Evolutionary conservation across 1,140 invertebrate species (phyloP).

Genomic region (Drosophila equinoxialis): DNA sequence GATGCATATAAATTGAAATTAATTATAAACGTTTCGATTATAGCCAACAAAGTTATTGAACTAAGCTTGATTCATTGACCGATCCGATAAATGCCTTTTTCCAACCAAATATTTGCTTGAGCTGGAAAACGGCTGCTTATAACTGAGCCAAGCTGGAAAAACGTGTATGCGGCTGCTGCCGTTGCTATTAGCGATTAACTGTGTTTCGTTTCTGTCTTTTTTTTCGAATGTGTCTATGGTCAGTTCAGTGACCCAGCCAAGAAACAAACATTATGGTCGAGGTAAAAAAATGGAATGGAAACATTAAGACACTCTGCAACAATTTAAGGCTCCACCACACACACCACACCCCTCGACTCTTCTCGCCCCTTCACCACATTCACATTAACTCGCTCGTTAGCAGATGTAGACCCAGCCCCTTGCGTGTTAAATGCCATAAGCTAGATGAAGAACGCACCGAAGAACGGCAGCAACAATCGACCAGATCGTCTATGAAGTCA

Average conservation of each 20-base stretch:
- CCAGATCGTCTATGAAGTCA: conserved; percentile 4
- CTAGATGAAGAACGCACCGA: conserved; percentile 43
- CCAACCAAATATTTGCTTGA: neutral
- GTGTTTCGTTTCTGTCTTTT: conserved; percentile 2
- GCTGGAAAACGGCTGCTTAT: neutral
- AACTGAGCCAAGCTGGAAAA: conserved; percentile 40
- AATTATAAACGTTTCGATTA: no score
- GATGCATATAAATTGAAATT: no score
- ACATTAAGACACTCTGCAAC: conserved; percentile 58
- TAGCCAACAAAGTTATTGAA: no score
- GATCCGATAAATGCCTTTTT: neutral
- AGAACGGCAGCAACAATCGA: neutral
- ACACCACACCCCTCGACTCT: neutral
- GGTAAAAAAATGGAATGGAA: conserved; percentile 32
- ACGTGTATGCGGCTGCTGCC: conserved; percentile 44
- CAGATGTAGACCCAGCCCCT: conserved; percentile 31
- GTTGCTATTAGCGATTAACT: neutral
- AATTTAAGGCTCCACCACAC: conserved; percentile 50
- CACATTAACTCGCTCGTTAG: conserved; percentile 74
- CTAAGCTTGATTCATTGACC: no score
- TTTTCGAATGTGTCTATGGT: conserved; percentile 73
- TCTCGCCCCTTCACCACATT: neutral
- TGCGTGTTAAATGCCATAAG: conserved; percentile 65
- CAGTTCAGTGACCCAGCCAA: conserved; percentile 67
- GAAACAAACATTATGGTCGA: conserved; percentile 47